A percentile compares a stretch with the other conserved stretches of the same genome.
These are phyloP conservation scores for Upupa epops DNA, from an alignment of 2,113 vertebrate genomes.

Conservation along the genomic window DNA sequence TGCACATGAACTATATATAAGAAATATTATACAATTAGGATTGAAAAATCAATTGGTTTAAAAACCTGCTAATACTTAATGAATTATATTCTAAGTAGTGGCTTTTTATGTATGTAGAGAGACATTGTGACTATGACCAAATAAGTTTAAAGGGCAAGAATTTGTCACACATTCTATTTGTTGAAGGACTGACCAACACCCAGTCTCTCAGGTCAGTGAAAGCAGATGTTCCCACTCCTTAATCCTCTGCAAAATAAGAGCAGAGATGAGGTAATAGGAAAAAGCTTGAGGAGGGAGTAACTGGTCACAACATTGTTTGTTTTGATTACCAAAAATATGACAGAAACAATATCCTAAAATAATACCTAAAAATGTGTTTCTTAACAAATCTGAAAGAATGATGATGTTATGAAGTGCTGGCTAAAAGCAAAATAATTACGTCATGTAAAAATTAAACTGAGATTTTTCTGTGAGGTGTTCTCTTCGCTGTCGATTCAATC, in stretches of 20 bases:
- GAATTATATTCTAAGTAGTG: not conserved
- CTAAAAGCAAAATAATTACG: not conserved
- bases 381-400: not conserved
- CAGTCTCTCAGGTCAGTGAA: conserved; percentile 17
- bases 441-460: not conserved
- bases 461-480: not conserved
- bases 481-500: not conserved
- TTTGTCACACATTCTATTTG: conserved; percentile 31
- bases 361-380: not conserved
- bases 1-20: not conserved
- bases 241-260: not conserved
- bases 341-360: not conserved
- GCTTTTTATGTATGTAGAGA: not conserved
- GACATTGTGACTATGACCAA: not conserved
- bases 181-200: not conserved
- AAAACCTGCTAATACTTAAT: not conserved
- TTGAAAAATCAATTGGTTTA: not conserved
- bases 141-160: conserved; percentile 28
- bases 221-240: conserved; percentile 29
- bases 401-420: not conserved
- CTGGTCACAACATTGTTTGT: not conserved
- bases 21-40: not conserved
- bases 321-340: conserved; percentile 5
- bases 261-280: conserved; percentile 30
- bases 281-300: not conserved